These are phyloP conservation scores for Enteromius fasciolatus DNA, from an alignment of 2,797 vertebrate genomes.

Conservation along the genomic window DNA sequence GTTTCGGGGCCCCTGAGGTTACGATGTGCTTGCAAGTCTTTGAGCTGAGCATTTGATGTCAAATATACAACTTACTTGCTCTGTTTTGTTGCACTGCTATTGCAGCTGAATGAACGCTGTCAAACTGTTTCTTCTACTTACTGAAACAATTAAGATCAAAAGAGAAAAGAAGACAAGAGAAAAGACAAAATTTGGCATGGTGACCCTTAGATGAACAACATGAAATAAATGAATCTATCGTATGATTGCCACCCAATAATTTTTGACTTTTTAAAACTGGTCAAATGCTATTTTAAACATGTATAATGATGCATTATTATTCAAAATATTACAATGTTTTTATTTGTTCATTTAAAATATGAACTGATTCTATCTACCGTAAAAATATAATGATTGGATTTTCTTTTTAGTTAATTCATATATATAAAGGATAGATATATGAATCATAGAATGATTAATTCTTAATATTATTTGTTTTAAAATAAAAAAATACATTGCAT, in stretches of 20 bases:
- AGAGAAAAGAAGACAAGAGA: not conserved
- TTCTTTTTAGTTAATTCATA: not conserved
- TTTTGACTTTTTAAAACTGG: not conserved
- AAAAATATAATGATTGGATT: not conserved
- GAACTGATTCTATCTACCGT: not conserved
- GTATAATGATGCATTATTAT: not conserved
- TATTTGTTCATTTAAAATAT: not conserved
- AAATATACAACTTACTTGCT: slow-evolving; percentile 1
- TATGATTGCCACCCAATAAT: slow-evolving; percentile 14
- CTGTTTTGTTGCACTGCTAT: slow-evolving; percentile 17
- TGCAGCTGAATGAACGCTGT: slow-evolving; percentile 19
- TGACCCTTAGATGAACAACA: slow-evolving; percentile 15
- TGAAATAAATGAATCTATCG: slow-evolving; percentile 15
- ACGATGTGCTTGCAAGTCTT: not conserved
- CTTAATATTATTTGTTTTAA: too few species aligned
- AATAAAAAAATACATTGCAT: too few species aligned
- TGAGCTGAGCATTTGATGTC: slow-evolving; percentile 12
- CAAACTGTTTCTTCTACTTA: slow-evolving; percentile 11
- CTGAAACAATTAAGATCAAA: slow-evolving; percentile 33
- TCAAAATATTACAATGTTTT: not conserved
- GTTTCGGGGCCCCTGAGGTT: not conserved
- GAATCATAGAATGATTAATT: too few species aligned
- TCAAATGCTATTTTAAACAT: not conserved
- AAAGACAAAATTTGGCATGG: not conserved
- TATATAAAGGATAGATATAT: not conserved